Conservation (phyloP, 2,888 invertebrate genomes). For the Hirtodrosophila histrioides region DNA sequence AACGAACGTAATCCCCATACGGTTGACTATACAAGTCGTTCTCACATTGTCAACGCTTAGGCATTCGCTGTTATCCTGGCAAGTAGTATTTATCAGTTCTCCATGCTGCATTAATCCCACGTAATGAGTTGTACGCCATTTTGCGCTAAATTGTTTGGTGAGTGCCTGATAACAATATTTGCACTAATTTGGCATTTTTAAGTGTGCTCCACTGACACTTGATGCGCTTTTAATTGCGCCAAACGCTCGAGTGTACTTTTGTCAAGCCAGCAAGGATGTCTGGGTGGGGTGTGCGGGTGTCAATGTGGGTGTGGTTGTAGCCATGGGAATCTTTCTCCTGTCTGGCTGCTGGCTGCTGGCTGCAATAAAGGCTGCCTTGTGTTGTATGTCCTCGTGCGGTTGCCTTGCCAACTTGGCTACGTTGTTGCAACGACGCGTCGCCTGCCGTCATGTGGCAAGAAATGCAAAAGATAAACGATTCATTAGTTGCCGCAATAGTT, state of each 20-base stretch:
- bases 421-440: constrained; percentile 49
- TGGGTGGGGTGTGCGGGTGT: constrained; percentile 10
- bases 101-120: constrained; percentile 76
- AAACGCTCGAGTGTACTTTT: constrained; percentile 77
- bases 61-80: not conserved
- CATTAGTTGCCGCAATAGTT: constrained; percentile 71
- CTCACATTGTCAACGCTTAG: not conserved
- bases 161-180: constrained; percentile 83
- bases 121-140: constrained; percentile 83
- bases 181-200: constrained; percentile 84
- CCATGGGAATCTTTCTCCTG: constrained; percentile 5
- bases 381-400: constrained; percentile 60
- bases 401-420: constrained; percentile 58
- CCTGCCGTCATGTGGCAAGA: constrained; percentile 69
- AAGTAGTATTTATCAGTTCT: constrained; percentile 8
- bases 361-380: constrained; percentile 17
- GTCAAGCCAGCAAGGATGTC: constrained; percentile 33
- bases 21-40: not conserved
- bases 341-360: constrained; percentile 4
- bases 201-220: constrained; percentile 83
- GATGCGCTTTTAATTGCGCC: constrained; percentile 84
- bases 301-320: constrained; percentile 20
- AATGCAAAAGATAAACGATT: constrained; percentile 81
- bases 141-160: constrained; percentile 82
- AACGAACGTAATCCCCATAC: constrained; percentile 15